A percentile compares a stretch with the other conserved stretches of the same genome.
Conservation (phyloP, 2,113 vertebrate genomes). For the Catagonus wagneri region DNA sequence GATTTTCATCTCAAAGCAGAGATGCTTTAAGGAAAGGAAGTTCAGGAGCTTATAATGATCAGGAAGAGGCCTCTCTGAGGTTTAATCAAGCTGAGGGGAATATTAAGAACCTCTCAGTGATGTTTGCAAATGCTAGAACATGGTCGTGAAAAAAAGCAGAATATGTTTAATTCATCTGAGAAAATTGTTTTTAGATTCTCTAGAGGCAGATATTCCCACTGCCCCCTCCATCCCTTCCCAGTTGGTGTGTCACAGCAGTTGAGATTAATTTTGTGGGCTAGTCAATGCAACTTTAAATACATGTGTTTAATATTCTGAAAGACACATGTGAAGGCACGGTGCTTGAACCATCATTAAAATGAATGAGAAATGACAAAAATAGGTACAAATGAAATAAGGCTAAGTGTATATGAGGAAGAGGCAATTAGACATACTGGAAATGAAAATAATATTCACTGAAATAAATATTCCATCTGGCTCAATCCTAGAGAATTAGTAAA, state of each 20-base stretch:
- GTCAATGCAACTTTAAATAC: background rate
- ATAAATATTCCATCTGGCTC: background rate
- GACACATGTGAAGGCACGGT: background rate
- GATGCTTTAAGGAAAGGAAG: background rate
- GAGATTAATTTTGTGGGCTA: background rate
- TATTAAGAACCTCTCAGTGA: background rate
- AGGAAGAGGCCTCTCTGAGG: background rate
- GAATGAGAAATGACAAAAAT: background rate
- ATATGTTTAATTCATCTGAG: background rate
- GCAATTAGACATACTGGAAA: background rate
- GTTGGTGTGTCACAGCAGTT: background rate
- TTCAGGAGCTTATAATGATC: background rate
- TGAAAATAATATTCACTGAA: background rate
- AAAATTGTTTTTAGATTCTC: background rate
- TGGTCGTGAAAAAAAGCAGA: background rate
- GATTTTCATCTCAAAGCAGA: background rate
- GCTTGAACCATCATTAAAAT: background rate
- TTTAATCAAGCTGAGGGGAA: background rate
- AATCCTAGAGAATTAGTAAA: background rate
- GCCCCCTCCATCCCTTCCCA: background rate
- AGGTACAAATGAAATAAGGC: conserved; percentile 4
- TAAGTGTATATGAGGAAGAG: background rate
- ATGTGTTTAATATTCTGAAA: background rate
- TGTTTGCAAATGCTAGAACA: background rate
- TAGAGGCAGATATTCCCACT: background rate